Evolutionary conservation across 2,888 invertebrate species (phyloP).

Genomic region (Heliconius ethilla): DNA sequence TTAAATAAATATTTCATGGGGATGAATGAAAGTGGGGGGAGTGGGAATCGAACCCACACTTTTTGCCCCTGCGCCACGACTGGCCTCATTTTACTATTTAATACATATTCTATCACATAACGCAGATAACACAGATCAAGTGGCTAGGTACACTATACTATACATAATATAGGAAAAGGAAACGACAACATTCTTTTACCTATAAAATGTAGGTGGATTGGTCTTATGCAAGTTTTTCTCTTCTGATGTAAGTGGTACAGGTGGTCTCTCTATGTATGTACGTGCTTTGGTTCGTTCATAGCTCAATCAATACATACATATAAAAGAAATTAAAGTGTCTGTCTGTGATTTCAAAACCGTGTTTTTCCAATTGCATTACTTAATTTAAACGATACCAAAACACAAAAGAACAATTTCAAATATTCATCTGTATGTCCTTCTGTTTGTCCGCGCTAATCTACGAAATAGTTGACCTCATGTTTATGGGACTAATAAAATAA

Average conservation of each 20-base stretch:
- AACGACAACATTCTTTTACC: conserved; percentile 27
- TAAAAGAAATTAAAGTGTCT: background rate
- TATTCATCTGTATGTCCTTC: too few relatives aligned
- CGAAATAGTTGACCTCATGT: too few relatives aligned
- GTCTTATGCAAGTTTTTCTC: conserved; percentile 38
- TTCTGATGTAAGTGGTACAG: conserved; percentile 34
- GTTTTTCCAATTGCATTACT: too few relatives aligned
- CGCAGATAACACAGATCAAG: background rate
- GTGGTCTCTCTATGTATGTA: background rate
- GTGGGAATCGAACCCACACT: background rate
- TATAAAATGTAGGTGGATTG: conserved; percentile 28
- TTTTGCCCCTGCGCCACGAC: too few relatives aligned
- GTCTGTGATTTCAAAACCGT: background rate
- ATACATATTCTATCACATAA: background rate
- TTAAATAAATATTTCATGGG: too few relatives aligned
- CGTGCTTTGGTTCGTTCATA: background rate
- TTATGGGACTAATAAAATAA: too few relatives aligned
- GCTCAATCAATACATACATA: background rate
- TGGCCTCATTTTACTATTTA: background rate
- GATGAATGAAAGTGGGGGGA: too few relatives aligned
- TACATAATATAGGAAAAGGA: conserved; percentile 32
- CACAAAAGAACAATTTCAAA: too few relatives aligned
- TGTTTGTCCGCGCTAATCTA: too few relatives aligned
- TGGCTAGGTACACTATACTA: background rate
- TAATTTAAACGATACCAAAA: too few relatives aligned